Conservation (phyloP, 2,797 vertebrate species). For the Rhinoraja longicauda region DNA sequence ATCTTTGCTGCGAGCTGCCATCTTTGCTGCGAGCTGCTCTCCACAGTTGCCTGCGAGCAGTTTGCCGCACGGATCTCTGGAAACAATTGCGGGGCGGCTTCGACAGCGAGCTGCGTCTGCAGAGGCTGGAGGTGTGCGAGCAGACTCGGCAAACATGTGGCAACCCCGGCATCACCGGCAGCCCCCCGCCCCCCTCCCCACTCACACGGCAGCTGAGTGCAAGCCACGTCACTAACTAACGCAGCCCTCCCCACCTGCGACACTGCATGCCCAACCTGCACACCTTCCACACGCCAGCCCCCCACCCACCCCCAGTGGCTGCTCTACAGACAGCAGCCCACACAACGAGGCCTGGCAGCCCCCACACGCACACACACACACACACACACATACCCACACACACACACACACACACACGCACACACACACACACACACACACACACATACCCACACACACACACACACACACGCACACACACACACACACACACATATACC, state of each 20-base stretch:
- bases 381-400: background rate
- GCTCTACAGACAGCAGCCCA: background rate
- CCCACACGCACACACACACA: background rate
- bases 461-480: background rate
- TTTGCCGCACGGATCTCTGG: background rate
- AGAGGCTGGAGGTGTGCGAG: background rate
- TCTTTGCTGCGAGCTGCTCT: background rate
- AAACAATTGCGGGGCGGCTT: background rate
- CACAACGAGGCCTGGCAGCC: slow-evolving; percentile 4
- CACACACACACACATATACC: background rate
- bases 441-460: background rate
- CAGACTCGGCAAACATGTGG: slow-evolving; percentile 16
- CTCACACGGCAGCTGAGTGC: background rate
- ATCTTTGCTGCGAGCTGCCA: background rate
- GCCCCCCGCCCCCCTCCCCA: background rate
- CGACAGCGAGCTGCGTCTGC: background rate
- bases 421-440: background rate
- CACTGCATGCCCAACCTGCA: background rate
- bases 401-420: background rate
- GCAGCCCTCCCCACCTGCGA: background rate
- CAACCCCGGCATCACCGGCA: background rate
- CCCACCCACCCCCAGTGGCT: background rate
- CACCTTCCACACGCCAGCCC: background rate
- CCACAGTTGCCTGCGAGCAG: background rate
- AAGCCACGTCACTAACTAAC: background rate